Base-by-base conservation (phyloP, 2,797 vertebrate species). In the Ambastaia sidthimunki region DNA sequence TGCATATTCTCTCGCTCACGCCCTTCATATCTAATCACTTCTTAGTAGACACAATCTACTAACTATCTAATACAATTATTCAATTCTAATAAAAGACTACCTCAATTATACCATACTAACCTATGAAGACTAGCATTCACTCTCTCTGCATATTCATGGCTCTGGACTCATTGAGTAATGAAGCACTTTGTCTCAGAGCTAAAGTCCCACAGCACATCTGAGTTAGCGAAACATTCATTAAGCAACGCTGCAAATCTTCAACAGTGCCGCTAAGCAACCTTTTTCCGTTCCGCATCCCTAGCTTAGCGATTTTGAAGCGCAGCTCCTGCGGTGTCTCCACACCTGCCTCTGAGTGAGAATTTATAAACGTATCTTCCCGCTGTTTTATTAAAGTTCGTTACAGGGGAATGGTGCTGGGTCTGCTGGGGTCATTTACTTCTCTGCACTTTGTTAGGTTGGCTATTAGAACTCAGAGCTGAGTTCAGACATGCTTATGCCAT, bases 371-470 rank as follows among this genome's bases (percentile, higher is more conserved):
- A 54, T 50, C 80, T 71, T 75, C 48, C 66, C 47, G 69, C 50
- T 70, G 73, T 83, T 87, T 82, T 80, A 73, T 81, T 85, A 55
- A 76, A 81, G 71, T 62, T 65, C 52, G 82, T 87, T 85, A 84
- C 82, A 81, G 54, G 11, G 18, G 73, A 66, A 57, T 87, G 81
- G 86, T 86, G 89, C 86, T 88, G 88, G 90, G 88, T 89, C 89
- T 91, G 88, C 88, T 88, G 90, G 90, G 92, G 92, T 93, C 92
- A 92, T 92, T 93, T 90, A 66, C 16, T 4, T 90, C 89, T 89
- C 87, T 89, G 88, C 90, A 76, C 75, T 82, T 80, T 18, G 78
- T 84, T 84, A 80, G 74, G 66, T 16, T 71, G 63, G 69, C 71
- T 63, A 65, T 86, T 82, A 86, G 66, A 75, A 50, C 57, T 77